Base-by-base conservation (phyloP, 37 sponge, comb jelly and placozoan species). In the Mnemiopsis leidyi region DNA sequence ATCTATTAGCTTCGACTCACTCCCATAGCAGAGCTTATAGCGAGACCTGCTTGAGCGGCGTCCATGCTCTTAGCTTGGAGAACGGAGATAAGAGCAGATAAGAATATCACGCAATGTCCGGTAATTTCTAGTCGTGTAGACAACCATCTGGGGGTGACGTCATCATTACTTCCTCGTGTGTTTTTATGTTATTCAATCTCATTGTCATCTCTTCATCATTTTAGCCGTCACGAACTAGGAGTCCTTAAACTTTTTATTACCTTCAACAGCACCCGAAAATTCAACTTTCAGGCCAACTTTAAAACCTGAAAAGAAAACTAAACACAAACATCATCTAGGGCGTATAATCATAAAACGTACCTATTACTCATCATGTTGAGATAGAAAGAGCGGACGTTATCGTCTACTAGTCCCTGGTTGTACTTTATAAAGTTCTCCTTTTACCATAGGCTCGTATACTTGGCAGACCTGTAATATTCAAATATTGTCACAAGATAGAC, bases 361-460 rank as follows among this genome's bases (percentile, higher is more conserved):
- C 98, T 94, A 90, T 99, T 96, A 38, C 96, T 93, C 92, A 95
- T 95, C 32, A 99, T 93, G 85, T 94, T 94, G 26, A 96, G 95
- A 92, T 97, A 99, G 95, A 96, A 97, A 35, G 97, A 97, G 61
- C 95, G 77, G 92, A 96, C 97, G 75, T 99, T 99, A 94, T 94
- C 83, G 92, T 99, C 99, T 35, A 96, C 95, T 92, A 94, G 95
- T 40, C 79, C 69, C 92, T 97, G 96, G 69, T 93, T 97, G 82
- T 96, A 96, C 39, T 13, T 31, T 18, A 96, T 95, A 92, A 99
- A 99, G 38, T 94, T 92, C 0, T 94, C 94, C 69, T 94, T 69
- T 93, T 79, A 23, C 93, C 76, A 92, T 99, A 99, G 23, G 96
- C 99, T 75, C 99, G 94, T 71, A 99, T 97, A 33, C 95, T 99